phyloP scores from a whole-genome alignment of 2,113 vertebrate genomes.

The Anoplopoma fimbria region DNA sequence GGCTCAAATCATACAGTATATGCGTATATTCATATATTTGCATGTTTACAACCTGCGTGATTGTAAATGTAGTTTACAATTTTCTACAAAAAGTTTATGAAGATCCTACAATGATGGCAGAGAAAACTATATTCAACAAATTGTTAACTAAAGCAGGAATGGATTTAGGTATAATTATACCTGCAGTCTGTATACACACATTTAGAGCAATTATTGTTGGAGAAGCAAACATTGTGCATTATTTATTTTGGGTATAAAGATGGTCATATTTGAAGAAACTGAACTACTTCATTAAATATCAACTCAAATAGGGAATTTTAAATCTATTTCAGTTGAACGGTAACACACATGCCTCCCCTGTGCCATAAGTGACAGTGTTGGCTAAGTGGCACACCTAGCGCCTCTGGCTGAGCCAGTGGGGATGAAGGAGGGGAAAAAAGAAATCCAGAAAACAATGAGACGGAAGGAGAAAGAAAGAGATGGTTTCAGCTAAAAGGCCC shows the following conservation, averaged over 20 bases:
- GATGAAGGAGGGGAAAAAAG: not conserved
- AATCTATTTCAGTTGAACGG: conserved; percentile 10
- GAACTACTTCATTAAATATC: not conserved
- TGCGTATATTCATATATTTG: not conserved
- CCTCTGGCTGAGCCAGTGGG: conserved; percentile 54
- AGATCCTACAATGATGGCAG: not conserved
- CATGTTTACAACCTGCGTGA: not conserved
- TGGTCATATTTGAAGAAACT: not conserved
- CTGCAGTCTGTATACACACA: too few species aligned
- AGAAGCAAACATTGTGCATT: not conserved
- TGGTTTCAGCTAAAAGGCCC: conserved; percentile 78
- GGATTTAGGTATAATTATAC: not conserved
- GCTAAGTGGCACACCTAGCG: conserved; percentile 57
- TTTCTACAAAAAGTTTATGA: too few species aligned
- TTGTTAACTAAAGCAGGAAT: not conserved
- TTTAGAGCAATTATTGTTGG: not conserved
- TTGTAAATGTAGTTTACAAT: too few species aligned
- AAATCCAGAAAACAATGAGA: conserved; percentile 64
- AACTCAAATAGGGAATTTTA: not conserved
- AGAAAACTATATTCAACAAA: not conserved
- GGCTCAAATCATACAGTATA: not conserved
- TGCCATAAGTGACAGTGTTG: conserved; percentile 20
- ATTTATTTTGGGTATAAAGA: not conserved
- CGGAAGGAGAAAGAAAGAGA: conserved; percentile 43
- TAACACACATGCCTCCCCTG: not conserved